Conservation (phyloP, 37 sponge, comb jelly and placozoan genomes). For the Beroe ovata region DNA sequence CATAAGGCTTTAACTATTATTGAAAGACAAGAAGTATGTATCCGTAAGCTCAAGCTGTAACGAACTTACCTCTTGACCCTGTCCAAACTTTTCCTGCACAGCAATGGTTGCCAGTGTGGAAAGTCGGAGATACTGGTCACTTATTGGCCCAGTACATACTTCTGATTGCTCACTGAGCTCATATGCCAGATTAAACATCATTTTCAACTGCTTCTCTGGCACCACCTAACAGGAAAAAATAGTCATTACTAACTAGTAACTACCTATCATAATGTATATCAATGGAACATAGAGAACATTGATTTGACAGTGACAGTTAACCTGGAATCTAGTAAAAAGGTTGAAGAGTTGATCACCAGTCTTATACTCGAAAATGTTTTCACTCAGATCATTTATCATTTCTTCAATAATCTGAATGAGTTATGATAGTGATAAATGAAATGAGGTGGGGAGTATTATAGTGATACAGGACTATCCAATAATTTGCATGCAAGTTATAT, state of each 20-base stretch:
- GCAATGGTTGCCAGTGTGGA: slow-evolving; percentile 26
- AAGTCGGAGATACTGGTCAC: not conserved
- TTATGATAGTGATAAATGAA: too few species aligned
- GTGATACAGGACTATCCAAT: too few species aligned
- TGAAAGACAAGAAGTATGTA: not conserved
- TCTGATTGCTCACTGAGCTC: slow-evolving; percentile 35
- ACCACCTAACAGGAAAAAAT: not conserved
- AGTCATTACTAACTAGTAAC: too few species aligned
- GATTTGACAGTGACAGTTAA: not conserved
- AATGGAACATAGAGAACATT: not conserved
- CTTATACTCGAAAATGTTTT: not conserved
- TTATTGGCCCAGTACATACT: not conserved
- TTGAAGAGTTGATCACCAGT: slow-evolving; percentile 3
- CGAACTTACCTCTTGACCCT: not conserved
- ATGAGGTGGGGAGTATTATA: too few species aligned
- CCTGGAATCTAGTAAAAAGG: slow-evolving; percentile 8
- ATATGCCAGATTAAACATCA: slow-evolving; percentile 16
- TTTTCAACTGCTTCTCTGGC: slow-evolving; percentile 28
- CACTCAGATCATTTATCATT: not conserved
- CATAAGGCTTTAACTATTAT: not conserved
- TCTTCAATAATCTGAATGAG: slow-evolving; percentile 13
- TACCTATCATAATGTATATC: not conserved
- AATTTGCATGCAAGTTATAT: too few species aligned
- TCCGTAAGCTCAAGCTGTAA: too few species aligned
- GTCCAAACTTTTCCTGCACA: slow-evolving; percentile 43